phyloP scores from a whole-genome alignment of 2,113 vertebrate species.

The Progne subis region DNA sequence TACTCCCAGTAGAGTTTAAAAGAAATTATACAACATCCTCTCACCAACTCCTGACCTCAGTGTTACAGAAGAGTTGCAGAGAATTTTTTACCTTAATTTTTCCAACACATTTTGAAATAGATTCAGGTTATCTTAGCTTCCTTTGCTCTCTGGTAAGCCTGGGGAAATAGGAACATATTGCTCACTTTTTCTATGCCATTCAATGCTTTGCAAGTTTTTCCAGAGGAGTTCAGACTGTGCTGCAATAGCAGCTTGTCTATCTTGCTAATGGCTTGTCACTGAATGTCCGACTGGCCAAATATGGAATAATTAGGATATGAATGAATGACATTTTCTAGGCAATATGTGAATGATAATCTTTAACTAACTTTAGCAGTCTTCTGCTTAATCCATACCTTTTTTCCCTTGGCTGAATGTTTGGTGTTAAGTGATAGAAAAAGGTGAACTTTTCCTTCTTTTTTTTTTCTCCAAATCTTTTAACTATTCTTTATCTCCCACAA shows the following conservation, averaged over 20 bases:
- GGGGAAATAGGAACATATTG: not conserved
- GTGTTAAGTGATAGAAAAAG: not conserved
- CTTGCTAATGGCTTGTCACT: not conserved
- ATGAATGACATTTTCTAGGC: conserved; percentile 5
- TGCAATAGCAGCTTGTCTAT: not conserved
- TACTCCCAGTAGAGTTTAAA: not conserved
- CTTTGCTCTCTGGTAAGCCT: not conserved
- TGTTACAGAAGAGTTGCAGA: not conserved
- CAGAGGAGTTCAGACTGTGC: not conserved
- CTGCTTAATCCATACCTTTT: not conserved
- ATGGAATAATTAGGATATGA: not conserved
- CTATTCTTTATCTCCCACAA: not conserved
- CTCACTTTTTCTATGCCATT: not conserved
- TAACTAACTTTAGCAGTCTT: not conserved
- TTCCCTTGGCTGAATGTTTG: not conserved
- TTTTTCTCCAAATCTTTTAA: not conserved
- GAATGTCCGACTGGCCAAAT: conserved; percentile 14
- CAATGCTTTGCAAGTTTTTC: not conserved
- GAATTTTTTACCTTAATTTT: not conserved
- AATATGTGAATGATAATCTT: not conserved
- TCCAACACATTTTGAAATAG: not conserved
- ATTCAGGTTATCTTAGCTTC: not conserved
- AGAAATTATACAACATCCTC: not conserved
- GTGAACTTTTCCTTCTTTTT: not conserved
- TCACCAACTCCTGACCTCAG: not conserved